A percentile compares a stretch with the other conserved stretches of the same genome.
Conservation (phyloP, 2,797 vertebrate species). For the Philypnodon macrostomus region DNA sequence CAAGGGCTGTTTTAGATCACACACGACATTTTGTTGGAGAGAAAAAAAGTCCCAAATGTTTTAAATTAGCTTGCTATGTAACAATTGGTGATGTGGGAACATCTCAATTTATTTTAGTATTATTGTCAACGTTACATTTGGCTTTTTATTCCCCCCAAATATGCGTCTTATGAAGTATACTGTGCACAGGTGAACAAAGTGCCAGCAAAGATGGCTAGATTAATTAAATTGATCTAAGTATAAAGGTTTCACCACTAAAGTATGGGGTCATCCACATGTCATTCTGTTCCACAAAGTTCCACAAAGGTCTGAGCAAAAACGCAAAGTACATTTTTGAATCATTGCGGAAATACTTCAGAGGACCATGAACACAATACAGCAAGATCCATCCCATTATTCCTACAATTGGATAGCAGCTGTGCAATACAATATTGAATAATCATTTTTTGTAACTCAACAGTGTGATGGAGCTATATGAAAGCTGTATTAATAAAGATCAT, state of each 20-base stretch:
- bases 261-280: too few species aligned
- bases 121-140: too few species aligned
- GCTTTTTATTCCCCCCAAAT: too few species aligned
- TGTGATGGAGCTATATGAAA: conserved; percentile 14
- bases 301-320: neutral
- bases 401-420: conserved; percentile 19
- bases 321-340: neutral
- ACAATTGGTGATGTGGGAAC: neutral
- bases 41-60: conserved; percentile 29
- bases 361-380: neutral
- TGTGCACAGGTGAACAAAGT: too few species aligned
- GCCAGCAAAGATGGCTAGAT: too few species aligned
- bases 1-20: conserved; percentile 38
- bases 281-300: neutral
- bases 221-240: too few species aligned
- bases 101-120: too few species aligned
- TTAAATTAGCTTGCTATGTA: conserved; percentile 6
- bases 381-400: neutral
- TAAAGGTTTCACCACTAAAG: too few species aligned
- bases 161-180: too few species aligned
- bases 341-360: neutral
- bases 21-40: conserved; percentile 29
- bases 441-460: conserved; percentile 9
- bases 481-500: conserved; percentile 28
- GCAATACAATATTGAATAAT: conserved; percentile 6